Percentiles rank a stretch among this genome's conserved stretches.
phyloP scores from a whole-genome alignment of 2,113 vertebrate species.

The Gymnarchus niloticus region DNA sequence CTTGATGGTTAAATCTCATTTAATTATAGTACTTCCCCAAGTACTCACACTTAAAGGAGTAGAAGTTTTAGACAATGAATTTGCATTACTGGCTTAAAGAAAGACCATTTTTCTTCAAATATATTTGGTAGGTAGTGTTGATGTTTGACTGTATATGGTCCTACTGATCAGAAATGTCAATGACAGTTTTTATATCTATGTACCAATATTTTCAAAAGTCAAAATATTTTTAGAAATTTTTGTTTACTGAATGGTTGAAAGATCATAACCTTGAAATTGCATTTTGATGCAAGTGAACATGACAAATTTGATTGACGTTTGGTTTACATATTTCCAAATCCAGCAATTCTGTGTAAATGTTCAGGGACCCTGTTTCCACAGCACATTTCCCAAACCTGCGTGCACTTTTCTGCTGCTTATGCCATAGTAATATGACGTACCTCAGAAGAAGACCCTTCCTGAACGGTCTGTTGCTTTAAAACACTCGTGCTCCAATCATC shows the following conservation, averaged over 20 bases:
- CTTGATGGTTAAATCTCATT: background rate
- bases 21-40: background rate
- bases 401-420: background rate
- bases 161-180: background rate
- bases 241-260: too few species aligned
- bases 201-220: too few species aligned
- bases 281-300: background rate
- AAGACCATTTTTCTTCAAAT: background rate
- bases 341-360: background rate
- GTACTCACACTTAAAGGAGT: background rate
- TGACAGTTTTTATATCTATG: background rate
- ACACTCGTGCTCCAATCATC: constrained; percentile 11
- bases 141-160: background rate
- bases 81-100: background rate
- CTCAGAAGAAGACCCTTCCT: constrained; percentile 1
- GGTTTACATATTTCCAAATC: background rate
- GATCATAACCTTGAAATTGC: too few species aligned
- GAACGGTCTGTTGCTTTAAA: constrained; percentile 21
- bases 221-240: too few species aligned
- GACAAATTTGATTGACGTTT: background rate
- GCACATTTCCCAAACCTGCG: background rate
- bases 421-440: background rate
- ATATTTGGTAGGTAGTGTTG: background rate
- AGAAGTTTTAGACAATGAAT: background rate
- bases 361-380: background rate